Base-by-base conservation (phyloP, 2,888 invertebrate genomes). In the Oligia strigilis region DNA sequence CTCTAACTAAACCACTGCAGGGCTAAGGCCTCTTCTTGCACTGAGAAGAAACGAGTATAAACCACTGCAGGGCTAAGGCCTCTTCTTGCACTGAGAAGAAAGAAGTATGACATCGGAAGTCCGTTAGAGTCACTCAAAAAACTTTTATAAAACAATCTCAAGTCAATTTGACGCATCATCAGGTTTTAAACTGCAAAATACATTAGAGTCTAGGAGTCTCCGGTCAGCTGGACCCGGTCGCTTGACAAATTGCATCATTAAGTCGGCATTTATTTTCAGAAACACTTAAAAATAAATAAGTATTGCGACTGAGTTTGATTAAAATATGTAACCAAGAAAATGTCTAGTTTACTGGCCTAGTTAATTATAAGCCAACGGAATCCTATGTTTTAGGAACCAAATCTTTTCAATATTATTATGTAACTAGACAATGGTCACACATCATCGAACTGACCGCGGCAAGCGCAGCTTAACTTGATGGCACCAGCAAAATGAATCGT, bases 131-230 rank as follows among this genome's bases (percentile, higher is more conserved):
- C 55, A 9, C 4, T 58, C 58, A n/a, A 11, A 60, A 60, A n/a
- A 60, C 58, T 4, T 60, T n/a, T 60, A 60, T 60, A n/a, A 60
- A n/a, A 60, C 58, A n/a, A 60, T 60, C 58, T 60, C 58, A 60
- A 60, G 52, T 36, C 71, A 78, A 80, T 80, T 79, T 79, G n/a
- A 55, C 64, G 80, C 78, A 64, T 80, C 80, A 70, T 64, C 64
- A 55, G 3, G 5, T 80, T 46, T 78, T 1, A 36, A 23, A n/a
- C 23, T 2, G 23, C 43, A 46, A 62, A 52, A 62, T 55, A 4
- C 13, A 40, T 1, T n/a, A 4, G 0, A 43, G 69, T 69, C 43
- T 62, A 52, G 81, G 36, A 36, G 36, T 36, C 36, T 36, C 0
- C 36, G 36, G 36, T 36, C 36, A 36, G 36, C 36, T 36, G 36